Conservation (phyloP, 2,888 invertebrate species). For the Morpho achilles region DNA sequence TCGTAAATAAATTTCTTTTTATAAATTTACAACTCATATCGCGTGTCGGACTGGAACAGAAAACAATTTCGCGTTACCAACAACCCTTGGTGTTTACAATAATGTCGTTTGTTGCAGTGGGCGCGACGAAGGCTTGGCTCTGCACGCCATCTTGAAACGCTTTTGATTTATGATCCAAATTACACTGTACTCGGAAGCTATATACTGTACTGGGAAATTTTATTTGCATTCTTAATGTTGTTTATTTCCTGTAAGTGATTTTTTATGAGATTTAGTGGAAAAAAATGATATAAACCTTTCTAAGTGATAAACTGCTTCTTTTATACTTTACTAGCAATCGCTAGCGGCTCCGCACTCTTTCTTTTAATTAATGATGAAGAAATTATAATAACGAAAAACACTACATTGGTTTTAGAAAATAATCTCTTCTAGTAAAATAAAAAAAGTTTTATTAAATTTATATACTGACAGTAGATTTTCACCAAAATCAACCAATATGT, state of each 20-base stretch:
- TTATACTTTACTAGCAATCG: no score
- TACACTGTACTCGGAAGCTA: conserved; percentile 24
- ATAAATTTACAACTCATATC: conserved; percentile 8
- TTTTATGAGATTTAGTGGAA: neutral
- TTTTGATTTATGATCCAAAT: conserved; percentile 29
- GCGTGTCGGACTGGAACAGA: conserved; percentile 20
- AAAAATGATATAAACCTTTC: no score
- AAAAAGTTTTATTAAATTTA: no score
- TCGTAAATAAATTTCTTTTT: neutral
- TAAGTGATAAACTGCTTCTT: no score
- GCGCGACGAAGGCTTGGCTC: conserved; percentile 33
- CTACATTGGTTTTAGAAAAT: no score
- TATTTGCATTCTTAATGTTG: conserved; percentile 6
- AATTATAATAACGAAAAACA: no score
- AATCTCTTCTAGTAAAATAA: no score
- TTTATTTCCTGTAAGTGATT: neutral
- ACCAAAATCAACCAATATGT: no score
- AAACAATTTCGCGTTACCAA: conserved; percentile 27
- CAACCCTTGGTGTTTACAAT: conserved; percentile 29
- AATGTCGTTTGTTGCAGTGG: conserved; percentile 32
- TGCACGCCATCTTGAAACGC: conserved; percentile 33
- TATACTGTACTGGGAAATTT: conserved; percentile 20
- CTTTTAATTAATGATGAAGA: no score
- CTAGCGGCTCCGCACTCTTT: no score
- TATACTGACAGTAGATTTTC: no score